Evolutionary conservation across 30 jellyfish, hydroid and myxozoan genomes (phyloP), one percentile per base, ranked within the genome.

Genomic region (Rhopilema esculentum): DNA sequence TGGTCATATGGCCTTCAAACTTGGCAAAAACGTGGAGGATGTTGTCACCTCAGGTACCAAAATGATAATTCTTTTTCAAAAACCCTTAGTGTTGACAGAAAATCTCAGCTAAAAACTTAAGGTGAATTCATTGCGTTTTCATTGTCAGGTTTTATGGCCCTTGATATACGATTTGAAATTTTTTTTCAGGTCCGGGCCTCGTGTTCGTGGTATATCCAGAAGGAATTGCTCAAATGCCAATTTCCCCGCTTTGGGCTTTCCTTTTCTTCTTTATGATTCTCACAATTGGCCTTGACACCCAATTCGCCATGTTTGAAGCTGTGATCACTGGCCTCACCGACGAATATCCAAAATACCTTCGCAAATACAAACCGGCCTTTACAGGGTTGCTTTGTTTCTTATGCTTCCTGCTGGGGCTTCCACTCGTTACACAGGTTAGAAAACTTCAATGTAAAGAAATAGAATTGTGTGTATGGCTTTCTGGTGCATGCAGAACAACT

Each of bases 291-390:
- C 64, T 94, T 77, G 98, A 94, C 84, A 94, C 98, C 25, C 98
- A 94, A 61, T 94, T 94, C 68, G 98, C 98, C 66, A 94, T 94
- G 98, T 68, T 94, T 49, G 98, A 94, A 81, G 98, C 98, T 26
- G 98, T 94, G 49, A 90, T 94, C 75, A 82, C 95, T 19, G 98
- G 98, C 77, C 89, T 94, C 30, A 57, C 94, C n/a, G 98, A 94
- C 52, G 98, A 94, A 79, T 89, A 94, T 49, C 97, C 97, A 18
- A 89, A 79, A 52, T 32, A 29, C 16, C 90, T 94, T 29, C 86
- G 96, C 16, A 89, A 85, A 76, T 50, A 87, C 40, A 89, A 94
- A 68, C 80, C 94, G 15, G 50, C 72, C 26, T 88, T 94, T 81
- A 94, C 91, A 29, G 91, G 96, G 16, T 33, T 79, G 17, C 87